Evolutionary conservation across 2,113 vertebrate genomes (phyloP).

Genomic region (Edolisoma coerulescens): DNA sequence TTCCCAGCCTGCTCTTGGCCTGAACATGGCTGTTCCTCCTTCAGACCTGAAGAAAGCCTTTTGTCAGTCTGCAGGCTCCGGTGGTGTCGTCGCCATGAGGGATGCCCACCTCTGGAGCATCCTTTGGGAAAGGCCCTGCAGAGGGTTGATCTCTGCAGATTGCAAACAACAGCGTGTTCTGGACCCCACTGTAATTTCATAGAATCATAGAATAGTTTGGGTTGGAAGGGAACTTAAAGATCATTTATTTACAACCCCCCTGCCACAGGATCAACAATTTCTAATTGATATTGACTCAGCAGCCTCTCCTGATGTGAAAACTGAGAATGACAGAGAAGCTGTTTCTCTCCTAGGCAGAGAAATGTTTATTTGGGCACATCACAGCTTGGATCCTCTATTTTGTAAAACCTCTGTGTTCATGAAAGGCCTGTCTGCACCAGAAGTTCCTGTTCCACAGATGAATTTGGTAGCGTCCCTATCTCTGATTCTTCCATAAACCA

Average conservation of each 20-base stretch:
- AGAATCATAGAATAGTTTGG: not conserved
- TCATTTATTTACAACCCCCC: not conserved
- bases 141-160: not conserved
- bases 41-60: not conserved
- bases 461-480: not conserved
- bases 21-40: not conserved
- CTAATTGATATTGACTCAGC: not conserved
- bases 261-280: not conserved
- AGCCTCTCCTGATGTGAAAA: not conserved
- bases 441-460: not conserved
- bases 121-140: not conserved
- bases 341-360: not conserved
- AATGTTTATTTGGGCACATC: not conserved
- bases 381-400: not conserved
- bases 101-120: not conserved
- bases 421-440: not conserved
- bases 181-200: not conserved
- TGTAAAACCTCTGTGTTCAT: not conserved
- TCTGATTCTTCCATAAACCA: not conserved
- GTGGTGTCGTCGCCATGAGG: not conserved
- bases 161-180: not conserved
- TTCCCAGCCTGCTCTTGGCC: not conserved
- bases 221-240: not conserved
- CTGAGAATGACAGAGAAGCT: not conserved
- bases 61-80: not conserved